Conservation (phyloP, 2,113 vertebrate genomes). For the Ptyas mucosa region DNA sequence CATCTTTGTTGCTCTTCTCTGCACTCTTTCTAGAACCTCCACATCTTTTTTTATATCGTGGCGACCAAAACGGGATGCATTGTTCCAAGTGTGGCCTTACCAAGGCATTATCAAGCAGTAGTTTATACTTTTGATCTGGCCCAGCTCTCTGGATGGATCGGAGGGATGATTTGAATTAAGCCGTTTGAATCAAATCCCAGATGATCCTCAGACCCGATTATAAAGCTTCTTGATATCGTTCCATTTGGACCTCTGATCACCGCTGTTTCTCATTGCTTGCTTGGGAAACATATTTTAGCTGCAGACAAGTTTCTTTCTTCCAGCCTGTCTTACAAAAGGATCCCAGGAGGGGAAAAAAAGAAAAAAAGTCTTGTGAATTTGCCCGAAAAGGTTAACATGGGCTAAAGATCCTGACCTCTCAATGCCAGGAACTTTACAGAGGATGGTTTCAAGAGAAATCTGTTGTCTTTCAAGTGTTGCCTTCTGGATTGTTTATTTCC, state of each 20-base stretch:
- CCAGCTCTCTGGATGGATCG: not conserved
- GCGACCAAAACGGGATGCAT: not conserved
- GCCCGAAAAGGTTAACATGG: constrained; percentile 6
- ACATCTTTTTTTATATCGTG: not conserved
- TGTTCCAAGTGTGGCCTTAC: not conserved
- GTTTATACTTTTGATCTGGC: not conserved
- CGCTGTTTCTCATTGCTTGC: not conserved
- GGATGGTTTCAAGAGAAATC: constrained; percentile 5
- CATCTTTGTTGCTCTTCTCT: too few relatives aligned
- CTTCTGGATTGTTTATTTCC: constrained; percentile 13
- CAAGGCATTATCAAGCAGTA: not conserved
- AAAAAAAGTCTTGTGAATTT: not conserved
- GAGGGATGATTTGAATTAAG: not conserved
- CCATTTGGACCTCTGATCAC: not conserved
- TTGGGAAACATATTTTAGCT: not conserved
- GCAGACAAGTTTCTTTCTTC: not conserved
- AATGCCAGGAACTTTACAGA: not conserved
- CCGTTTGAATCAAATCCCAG: not conserved
- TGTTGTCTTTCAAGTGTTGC: constrained; percentile 3
- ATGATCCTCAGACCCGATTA: not conserved
- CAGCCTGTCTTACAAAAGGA: not conserved
- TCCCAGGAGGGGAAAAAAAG: not conserved
- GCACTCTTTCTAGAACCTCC: too few relatives aligned
- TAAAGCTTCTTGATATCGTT: too few relatives aligned
- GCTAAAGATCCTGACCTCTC: not conserved